These are phyloP conservation scores for Trematomus bernacchii DNA, from an alignment of 2,797 vertebrate species.

Conservation along the genomic window DNA sequence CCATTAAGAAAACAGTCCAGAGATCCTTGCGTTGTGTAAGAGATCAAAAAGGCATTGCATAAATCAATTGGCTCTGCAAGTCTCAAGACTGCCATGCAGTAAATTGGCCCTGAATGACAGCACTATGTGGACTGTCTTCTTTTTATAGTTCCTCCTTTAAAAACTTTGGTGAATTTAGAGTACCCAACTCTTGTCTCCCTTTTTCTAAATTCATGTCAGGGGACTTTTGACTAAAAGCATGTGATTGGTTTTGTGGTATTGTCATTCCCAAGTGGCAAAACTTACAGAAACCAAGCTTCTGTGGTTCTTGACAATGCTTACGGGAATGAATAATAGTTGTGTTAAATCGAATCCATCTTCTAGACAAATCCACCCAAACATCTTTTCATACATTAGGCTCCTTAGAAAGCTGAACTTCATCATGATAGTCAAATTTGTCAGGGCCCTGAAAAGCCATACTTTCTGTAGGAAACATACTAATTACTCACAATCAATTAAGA, in stretches of 20 bases:
- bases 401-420: slow-evolving; percentile 44
- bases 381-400: slow-evolving; percentile 28
- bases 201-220: slow-evolving; percentile 48
- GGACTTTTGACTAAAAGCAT: slow-evolving; percentile 65
- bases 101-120: slow-evolving; percentile 79
- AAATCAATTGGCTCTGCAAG: slow-evolving; percentile 83
- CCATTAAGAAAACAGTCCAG: slow-evolving; percentile 68
- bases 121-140: slow-evolving; percentile 67
- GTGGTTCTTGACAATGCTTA: slow-evolving; percentile 41
- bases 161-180: slow-evolving; percentile 42
- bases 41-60: slow-evolving; percentile 72
- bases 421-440: slow-evolving; percentile 53
- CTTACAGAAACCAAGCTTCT: slow-evolving; percentile 42
- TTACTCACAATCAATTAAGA: slow-evolving; percentile 77
- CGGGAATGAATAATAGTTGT: slow-evolving; percentile 30
- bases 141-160: slow-evolving; percentile 44
- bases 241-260: slow-evolving; percentile 63
- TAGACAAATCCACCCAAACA: slow-evolving; percentile 29
- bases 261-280: slow-evolving; percentile 46
- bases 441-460: slow-evolving; percentile 41
- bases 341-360: slow-evolving; percentile 39
- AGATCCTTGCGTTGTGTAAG: slow-evolving; percentile 58
- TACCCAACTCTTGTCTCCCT: slow-evolving; percentile 38
- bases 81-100: slow-evolving; percentile 82
- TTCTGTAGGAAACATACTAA: slow-evolving; percentile 70